Base-by-base conservation (phyloP, 2,113 vertebrate species). In the Menura novaehollandiae region DNA sequence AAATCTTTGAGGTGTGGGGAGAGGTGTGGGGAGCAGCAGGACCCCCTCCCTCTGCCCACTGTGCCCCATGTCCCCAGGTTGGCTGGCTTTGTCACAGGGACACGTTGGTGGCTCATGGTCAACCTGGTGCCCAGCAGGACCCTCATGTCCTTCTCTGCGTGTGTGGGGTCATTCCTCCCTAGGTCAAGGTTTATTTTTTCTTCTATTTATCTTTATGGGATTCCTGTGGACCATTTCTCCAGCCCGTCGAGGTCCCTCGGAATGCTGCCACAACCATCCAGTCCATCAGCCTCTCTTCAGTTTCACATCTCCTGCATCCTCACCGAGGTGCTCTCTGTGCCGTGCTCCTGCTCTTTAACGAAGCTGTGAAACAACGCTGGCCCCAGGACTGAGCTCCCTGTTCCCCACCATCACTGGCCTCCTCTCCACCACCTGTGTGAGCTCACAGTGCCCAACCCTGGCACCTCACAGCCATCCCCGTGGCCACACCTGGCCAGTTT, bases 281-380 rank as follows among this genome's bases (percentile, higher is more conserved):
- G 6, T 17, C 44, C 41, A 27, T 24, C 76, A 47, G 8, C 49
- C 0, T 0, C 32, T 46, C n/a, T 37, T 55, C 32, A 10, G 26
- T 23, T 79, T n/a, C 9, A 9, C 24, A 13, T 6, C 7, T 0
- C 2, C 37, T 47, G 18, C 18, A 28, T 1, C 51, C 71, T 46
- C 33, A 30, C 26, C 11, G 56, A 47, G 47, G 23, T 3, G 22
- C 15, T 39, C 66, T 23, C 64, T 10, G 26, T 51, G 63, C 53
- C 27, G 4, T 8, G 2, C 1, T 19, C 55, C 60, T 18, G 43
- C 35, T 17, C 71, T 28, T 39, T n/a, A 64, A 78, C 21, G 58
- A 72, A 62, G 51, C n/a, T 6, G n/a, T n/a, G 14, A 46, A 52
- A 11, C n/a, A 5, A 1, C 0, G 0, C 19, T 15, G 43, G 13